Conservation (phyloP, 2,888 invertebrate species). For the Argyra leucocephala region DNA sequence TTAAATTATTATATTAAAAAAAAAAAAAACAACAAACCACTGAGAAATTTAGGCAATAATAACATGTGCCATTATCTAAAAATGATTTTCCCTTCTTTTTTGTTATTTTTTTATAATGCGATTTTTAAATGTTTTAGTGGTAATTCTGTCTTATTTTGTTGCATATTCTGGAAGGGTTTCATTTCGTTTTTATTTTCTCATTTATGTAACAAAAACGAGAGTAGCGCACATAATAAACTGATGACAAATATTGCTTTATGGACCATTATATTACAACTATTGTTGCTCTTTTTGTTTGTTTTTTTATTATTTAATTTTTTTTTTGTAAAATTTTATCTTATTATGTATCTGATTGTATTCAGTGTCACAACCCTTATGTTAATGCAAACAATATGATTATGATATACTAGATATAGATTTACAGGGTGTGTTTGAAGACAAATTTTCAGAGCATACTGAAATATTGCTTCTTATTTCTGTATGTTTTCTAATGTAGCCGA, state of each 20-base stretch:
- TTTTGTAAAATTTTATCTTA: not conserved
- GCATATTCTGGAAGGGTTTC: not conserved
- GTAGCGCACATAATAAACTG: constrained; percentile 12
- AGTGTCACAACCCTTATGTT: constrained; percentile 2
- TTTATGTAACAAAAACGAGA: not conserved
- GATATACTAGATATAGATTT: not conserved
- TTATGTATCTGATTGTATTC: not conserved
- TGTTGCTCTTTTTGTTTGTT: too few species aligned
- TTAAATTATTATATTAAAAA: too few species aligned
- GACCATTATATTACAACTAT: constrained; percentile 33
- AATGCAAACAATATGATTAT: not conserved
- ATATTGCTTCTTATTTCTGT: too few species aligned
- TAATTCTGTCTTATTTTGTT: not conserved
- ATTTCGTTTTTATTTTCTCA: not conserved
- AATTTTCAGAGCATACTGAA: too few species aligned
- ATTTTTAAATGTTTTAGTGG: not conserved
- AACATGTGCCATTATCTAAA: constrained; percentile 33
- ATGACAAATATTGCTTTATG: constrained; percentile 43
- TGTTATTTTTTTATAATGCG: not conserved
- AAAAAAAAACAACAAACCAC: constrained; percentile 12
- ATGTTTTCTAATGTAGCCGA: too few species aligned
- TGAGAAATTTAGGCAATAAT: constrained; percentile 37
- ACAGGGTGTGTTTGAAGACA: too few species aligned
- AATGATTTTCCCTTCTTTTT: not conserved
- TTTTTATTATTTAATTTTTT: not conserved